Conservation (phyloP, 2,888 invertebrate species). For the Peribatodes rhomboidaria region DNA sequence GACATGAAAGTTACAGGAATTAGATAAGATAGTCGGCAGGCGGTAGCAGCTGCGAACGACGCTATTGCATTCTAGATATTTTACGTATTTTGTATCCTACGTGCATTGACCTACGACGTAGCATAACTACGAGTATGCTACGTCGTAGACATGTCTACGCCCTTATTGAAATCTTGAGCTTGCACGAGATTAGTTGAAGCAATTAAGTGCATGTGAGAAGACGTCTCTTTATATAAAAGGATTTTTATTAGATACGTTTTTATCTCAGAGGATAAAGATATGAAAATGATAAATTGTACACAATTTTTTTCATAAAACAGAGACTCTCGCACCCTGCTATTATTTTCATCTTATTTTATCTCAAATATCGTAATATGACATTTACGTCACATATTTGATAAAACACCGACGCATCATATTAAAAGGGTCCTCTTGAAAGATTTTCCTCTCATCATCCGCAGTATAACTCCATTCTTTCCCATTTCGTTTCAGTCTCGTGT, state of each 20-base stretch:
- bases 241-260: too few species aligned
- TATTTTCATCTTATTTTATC: neutral
- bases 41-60: too few species aligned
- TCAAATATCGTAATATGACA: neutral
- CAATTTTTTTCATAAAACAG: neutral
- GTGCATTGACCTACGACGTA: neutral
- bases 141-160: neutral
- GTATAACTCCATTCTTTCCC: slow-evolving; percentile 26
- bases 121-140: neutral
- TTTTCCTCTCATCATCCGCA: slow-evolving; percentile 33
- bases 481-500: slow-evolving; percentile 33
- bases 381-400: neutral
- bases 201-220: too few species aligned
- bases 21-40: too few species aligned
- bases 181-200: too few species aligned
- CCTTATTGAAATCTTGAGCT: too few species aligned
- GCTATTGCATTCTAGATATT: too few species aligned
- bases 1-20: too few species aligned
- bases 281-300: neutral
- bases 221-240: too few species aligned
- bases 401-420: slow-evolving; percentile 1
- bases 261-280: neutral
- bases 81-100: neutral
- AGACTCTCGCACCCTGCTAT: neutral
- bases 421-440: slow-evolving; percentile 27